Evolutionary conservation across 2,113 vertebrate species (phyloP).

Genomic region (Poeciliopsis retropinna): DNA sequence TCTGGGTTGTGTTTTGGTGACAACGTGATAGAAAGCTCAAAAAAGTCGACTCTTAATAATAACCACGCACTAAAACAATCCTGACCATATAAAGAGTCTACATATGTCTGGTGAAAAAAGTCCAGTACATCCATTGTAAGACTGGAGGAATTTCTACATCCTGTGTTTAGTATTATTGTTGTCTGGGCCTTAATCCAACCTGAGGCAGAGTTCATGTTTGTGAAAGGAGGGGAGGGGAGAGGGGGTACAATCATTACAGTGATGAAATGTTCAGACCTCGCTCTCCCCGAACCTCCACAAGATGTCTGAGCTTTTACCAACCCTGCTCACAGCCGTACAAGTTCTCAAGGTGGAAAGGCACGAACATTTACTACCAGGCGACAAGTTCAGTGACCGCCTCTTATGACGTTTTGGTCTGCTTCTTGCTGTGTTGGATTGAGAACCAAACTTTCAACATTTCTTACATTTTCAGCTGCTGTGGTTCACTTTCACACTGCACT

Average conservation of each 20-base stretch:
- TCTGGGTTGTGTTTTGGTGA: no score
- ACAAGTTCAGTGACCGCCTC: no score
- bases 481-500: no score
- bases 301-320: conserved; percentile 40
- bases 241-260: neutral
- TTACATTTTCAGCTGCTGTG: no score
- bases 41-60: no score
- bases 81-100: neutral
- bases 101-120: neutral
- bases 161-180: conserved; percentile 37
- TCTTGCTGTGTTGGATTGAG: no score
- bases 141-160: conserved; percentile 21
- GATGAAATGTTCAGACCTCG: no score
- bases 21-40: no score
- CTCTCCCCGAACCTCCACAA: conserved; percentile 16
- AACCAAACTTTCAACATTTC: no score
- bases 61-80: neutral
- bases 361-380: no score
- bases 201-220: conserved; percentile 37
- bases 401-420: no score
- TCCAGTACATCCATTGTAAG: conserved; percentile 16
- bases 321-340: conserved; percentile 39
- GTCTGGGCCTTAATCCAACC: conserved; percentile 54
- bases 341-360: conserved; percentile 31
- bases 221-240: conserved; percentile 4